These are phyloP conservation scores for Mus pahari DNA, from an alignment of 2,113 vertebrate genomes.

Conservation along the genomic window DNA sequence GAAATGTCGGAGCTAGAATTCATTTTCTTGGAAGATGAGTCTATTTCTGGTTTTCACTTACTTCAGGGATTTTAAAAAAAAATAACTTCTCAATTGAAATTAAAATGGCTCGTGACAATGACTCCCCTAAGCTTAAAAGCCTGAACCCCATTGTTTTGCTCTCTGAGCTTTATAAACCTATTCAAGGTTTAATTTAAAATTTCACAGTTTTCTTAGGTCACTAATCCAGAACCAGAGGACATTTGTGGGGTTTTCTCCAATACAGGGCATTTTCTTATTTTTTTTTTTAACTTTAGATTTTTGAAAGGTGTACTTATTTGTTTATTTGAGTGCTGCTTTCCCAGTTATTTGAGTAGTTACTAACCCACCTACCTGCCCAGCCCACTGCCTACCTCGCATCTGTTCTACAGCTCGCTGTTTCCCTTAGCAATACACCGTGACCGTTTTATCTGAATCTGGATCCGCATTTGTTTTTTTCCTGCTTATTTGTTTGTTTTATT, in stretches of 20 bases:
- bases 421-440: neutral
- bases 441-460: neutral
- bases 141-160: neutral
- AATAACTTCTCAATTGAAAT: slow-evolving; percentile 42
- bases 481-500: neutral
- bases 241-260: neutral
- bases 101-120: slow-evolving; percentile 37
- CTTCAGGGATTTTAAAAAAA: neutral
- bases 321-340: neutral
- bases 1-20: neutral
- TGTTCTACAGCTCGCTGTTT: neutral
- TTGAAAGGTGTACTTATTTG: neutral
- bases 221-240: neutral
- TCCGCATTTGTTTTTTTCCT: neutral
- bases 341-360: neutral
- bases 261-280: neutral
- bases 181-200: neutral
- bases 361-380: neutral
- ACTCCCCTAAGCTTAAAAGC: neutral
- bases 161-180: neutral
- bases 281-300: neutral
- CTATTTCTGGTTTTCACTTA: neutral
- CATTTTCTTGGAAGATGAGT: slow-evolving; percentile 6
- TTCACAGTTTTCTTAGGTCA: neutral
- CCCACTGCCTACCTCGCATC: neutral